A percentile compares a stretch with the other conserved stretches of the same genome.
These are phyloP conservation scores for Heliconius hermathena DNA, from an alignment of 1,140 invertebrate species.

Conservation along the genomic window DNA sequence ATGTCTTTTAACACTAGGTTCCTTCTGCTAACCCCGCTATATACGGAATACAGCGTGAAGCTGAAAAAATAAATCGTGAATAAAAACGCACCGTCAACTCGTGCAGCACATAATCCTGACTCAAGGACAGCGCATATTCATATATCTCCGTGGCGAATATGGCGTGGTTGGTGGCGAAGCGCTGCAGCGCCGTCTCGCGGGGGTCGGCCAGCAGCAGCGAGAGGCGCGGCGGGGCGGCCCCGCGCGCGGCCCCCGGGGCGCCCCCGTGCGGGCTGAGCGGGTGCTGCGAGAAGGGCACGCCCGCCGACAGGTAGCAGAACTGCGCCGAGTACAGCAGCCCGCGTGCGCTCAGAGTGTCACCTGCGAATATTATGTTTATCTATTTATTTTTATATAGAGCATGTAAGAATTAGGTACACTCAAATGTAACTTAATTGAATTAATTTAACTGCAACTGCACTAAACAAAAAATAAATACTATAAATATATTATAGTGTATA, in stretches of 20 bases:
- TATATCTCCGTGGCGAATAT: conserved; percentile 97
- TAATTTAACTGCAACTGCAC: too few relatives aligned
- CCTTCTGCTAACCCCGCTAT: too few relatives aligned
- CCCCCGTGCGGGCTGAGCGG: conserved; percentile 54
- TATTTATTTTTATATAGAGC: background rate
- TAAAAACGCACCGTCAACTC: conserved; percentile 85
- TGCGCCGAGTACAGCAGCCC: conserved; percentile 94
- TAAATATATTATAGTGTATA: too few relatives aligned
- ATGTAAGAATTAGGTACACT: too few relatives aligned
- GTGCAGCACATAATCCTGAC: conserved; percentile 86
- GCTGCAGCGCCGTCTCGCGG: conserved; percentile 74
- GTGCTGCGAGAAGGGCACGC: conserved; percentile 87
- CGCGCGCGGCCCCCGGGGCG: conserved; percentile 4
- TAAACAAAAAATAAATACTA: too few relatives aligned
- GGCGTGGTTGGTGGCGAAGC: conserved; percentile 90
- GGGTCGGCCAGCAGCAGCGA: conserved; percentile 90
- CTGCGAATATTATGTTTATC: conserved; percentile 52
- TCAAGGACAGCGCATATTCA: conserved; percentile 94
- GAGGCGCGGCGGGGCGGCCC: conserved; percentile 71
- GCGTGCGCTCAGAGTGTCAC: conserved; percentile 85
- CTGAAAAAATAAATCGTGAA: background rate
- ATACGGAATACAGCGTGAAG: too few relatives aligned
- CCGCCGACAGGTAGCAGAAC: conserved; percentile 96
- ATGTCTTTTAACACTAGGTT: too few relatives aligned
- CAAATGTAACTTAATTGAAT: too few relatives aligned